These are phyloP conservation scores for Taeniopygia guttata DNA, from an alignment of 2,797 vertebrate genomes.

Conservation along the genomic window DNA sequence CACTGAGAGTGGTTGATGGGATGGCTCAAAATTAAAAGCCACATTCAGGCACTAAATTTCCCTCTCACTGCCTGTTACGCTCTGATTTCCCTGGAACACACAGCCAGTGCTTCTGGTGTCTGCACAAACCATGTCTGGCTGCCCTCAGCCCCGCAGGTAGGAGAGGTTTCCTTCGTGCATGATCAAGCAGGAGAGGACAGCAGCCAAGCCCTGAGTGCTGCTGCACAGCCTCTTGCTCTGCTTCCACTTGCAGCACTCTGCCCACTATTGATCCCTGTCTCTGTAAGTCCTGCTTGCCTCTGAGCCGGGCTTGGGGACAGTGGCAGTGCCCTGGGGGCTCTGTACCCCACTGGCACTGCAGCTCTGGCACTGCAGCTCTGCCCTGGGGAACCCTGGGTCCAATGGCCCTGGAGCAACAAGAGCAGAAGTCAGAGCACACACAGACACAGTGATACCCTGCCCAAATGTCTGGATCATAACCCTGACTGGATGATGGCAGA, in stretches of 20 bases:
- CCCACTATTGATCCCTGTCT: slow-evolving; percentile 40
- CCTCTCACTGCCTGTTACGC: neutral
- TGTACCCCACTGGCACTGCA: neutral
- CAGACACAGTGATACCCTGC: neutral
- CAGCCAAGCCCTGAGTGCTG: neutral
- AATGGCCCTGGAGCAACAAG: fast-evolving
- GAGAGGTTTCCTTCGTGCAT: neutral
- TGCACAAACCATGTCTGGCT: fast-evolving
- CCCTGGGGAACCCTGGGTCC: neutral
- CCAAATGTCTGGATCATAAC: neutral
- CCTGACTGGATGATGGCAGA: fast-evolving
- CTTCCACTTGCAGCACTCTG: slow-evolving; percentile 27
- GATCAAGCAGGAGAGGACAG: neutral
- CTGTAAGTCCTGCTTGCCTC: neutral
- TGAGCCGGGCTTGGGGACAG: slow-evolving; percentile 5
- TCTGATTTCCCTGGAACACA: neutral
- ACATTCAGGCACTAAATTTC: neutral
- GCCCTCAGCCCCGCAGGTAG: neutral
- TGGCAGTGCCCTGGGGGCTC: neutral
- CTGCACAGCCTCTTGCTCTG: neutral
- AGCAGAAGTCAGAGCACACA: neutral
- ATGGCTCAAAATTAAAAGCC: neutral
- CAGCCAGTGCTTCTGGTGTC: neutral
- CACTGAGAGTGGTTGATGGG: neutral
- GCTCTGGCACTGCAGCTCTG: neutral